Percentiles rank a stretch among this genome's conserved stretches.
Conservation (phyloP, 2,797 vertebrate genomes). For the Carcharodon carcharias region DNA sequence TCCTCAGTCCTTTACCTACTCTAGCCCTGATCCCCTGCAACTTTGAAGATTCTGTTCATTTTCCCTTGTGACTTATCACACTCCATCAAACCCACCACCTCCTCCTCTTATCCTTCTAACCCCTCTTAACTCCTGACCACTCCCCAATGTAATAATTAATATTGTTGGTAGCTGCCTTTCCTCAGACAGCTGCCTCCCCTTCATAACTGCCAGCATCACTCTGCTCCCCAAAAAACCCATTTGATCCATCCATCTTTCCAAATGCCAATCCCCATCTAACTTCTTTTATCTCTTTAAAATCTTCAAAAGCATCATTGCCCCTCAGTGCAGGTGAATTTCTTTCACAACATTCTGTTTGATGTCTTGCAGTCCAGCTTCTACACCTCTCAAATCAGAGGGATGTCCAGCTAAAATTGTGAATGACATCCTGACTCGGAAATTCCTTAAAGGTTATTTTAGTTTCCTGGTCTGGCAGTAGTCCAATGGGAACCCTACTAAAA, state of each 20-base stretch:
- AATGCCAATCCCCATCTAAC: background rate
- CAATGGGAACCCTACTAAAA: background rate
- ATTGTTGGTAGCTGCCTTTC: background rate
- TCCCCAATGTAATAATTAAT: background rate
- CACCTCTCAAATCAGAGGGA: background rate
- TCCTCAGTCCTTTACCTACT: background rate
- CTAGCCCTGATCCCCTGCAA: background rate
- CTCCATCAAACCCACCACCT: background rate
- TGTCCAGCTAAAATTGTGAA: background rate
- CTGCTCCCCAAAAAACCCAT: background rate
- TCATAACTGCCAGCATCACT: background rate
- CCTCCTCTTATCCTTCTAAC: too few relatives aligned
- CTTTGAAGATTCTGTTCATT: background rate
- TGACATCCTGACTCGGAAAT: background rate
- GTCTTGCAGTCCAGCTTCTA: background rate
- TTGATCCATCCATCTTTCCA: background rate
- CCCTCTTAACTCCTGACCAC: background rate
- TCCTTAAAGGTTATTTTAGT: background rate
- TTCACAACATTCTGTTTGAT: background rate
- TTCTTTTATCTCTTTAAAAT: background rate
- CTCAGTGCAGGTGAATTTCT: background rate
- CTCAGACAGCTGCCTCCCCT: background rate
- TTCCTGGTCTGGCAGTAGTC: background rate
- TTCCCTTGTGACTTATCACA: background rate
- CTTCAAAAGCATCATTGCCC: background rate